Evolutionary conservation across 1,140 invertebrate species (phyloP), one percentile per base, ranked within the genome.

Genomic region (Drosophila equinoxialis): DNA sequence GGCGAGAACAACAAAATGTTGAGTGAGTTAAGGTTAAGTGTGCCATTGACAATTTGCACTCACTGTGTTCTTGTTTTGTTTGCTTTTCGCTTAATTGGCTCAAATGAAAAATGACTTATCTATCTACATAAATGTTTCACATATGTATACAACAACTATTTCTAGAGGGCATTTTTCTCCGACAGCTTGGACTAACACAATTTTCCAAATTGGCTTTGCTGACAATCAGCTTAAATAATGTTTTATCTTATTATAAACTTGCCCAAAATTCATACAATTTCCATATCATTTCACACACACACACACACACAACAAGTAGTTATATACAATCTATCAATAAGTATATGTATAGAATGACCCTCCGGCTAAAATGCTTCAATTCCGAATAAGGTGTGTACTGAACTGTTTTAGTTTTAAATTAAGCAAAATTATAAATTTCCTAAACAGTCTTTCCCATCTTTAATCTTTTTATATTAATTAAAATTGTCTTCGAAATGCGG

Each of bases 41-140:
- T 20, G 30, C 33, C 10, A 17, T 37, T 20, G 33, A 35, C 57
- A 13, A 35, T 17, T 59, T 20, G 57, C 30, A 59, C 33, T 33
- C 30, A 37, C 57, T 37, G 33, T 37, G 11, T 10, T 26, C 1
- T 23, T 54, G 17, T 54, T 55, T 55, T 37, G n/a, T 58, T 33
- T 10, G 13, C 6, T 20, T 37, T 20, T 35, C 17, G 13, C 54
- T 39, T 62, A 41, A 62, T 62, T 62, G 60, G 60, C 60, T 62
- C 41, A 62, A 62, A 39, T 62, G 60, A 62, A 62, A 62, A 62
- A 62, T 62, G 20, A 30, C 60, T 13, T n/a, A 41, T 62, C 30
- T 30, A 62, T 62, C 20, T 51, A 51, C 45, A 51, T 51, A 51
- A 51, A 51, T 51, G 20, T 51, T 51, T 23, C 45, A 51, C 17